Evolutionary conservation across 1,140 invertebrate genomes (phyloP), one percentile per base, ranked within the genome.

Genomic region (Papilio dardanus): DNA sequence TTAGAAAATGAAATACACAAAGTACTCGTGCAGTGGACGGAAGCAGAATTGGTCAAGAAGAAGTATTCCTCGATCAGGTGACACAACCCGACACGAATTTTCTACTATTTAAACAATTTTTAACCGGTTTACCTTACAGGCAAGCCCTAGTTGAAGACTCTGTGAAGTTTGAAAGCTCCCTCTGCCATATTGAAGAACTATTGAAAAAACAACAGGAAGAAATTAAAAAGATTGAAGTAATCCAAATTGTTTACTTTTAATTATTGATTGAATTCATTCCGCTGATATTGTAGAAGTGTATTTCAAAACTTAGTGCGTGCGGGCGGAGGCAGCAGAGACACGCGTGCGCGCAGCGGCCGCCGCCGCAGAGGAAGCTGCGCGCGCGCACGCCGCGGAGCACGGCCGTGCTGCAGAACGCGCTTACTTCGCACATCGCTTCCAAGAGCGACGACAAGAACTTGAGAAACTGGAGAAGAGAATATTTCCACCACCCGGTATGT

Each of bases 1-100:
- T 89, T 97, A 76, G 96, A 97, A 88, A 97, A 97, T 89, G 95
- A 95, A 83, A 96, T 96, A 50, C 96, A 97, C 83, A 95, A 95
- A 77, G 95, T 96, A 3, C 95, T 96, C 69, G 95, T 97, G 40
- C 96, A 97, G 92, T 96, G 96, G 93, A 96, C 96, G 88, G 96
- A 97, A 90, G 96, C 96, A 1, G 96, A 97, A 81, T 95, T 97
- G 75, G 94, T 97, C 1, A 95, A 95, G 76, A 96, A 96, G 87
- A 97, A 97, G 84, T 97, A 97, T 80, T 92, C 93, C 65, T 95
- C 95, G 7, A 97, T 97, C n/a, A 93, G 92, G 93, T 93, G 86
- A 62, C 21, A 28, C 5, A 14, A 16, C 2, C 7, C 28, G 2
- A 24, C 10, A 62, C 46, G n/a, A 7, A 50, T 3, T 21, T 50